phyloP scores from a whole-genome alignment of 2,888 invertebrate species.

The Megamerina dolium region DNA sequence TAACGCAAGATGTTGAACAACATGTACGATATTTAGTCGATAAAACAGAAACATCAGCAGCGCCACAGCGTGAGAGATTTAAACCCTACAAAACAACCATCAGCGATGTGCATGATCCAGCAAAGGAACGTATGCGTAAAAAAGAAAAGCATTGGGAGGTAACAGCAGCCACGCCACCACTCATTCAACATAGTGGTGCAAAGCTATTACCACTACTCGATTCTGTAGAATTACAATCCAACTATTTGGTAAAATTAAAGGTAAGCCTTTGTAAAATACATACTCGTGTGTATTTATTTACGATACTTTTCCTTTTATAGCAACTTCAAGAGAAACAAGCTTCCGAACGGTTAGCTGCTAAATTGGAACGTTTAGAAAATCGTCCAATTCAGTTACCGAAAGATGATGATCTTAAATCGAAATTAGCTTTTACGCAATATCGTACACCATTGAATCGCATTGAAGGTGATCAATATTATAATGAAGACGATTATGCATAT shows the following conservation, averaged over 20 bases:
- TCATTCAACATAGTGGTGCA: conserved; percentile 35
- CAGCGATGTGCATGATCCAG: conserved; percentile 43
- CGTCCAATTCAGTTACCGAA: conserved; percentile 26
- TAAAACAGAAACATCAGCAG: conserved; percentile 30
- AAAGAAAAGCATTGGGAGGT: conserved; percentile 43
- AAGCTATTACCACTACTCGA: conserved; percentile 40
- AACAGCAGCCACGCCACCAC: conserved; percentile 47
- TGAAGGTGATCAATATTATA: conserved; percentile 30
- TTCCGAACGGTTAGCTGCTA: conserved; percentile 34
- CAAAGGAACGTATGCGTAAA: conserved; percentile 41
- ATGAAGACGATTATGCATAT: conserved; percentile 35
- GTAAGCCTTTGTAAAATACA: conserved; percentile 23
- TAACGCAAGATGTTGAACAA: conserved; percentile 28
- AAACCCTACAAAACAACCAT: conserved; percentile 44
- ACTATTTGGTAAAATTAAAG: conserved; percentile 38
- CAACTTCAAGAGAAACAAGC: conserved; percentile 40
- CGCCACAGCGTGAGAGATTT: conserved; percentile 33
- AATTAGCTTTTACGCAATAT: conserved; percentile 34
- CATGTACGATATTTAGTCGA: conserved; percentile 41
- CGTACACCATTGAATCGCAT: conserved; percentile 31
- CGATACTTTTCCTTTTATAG: conserved; percentile 22
- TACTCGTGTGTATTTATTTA: not conserved
- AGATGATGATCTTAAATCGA: conserved; percentile 28
- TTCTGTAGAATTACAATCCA: conserved; percentile 40
- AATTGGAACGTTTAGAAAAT: conserved; percentile 19